Base-by-base conservation (phyloP, 2,113 vertebrate genomes). In the Gulo gulo region DNA sequence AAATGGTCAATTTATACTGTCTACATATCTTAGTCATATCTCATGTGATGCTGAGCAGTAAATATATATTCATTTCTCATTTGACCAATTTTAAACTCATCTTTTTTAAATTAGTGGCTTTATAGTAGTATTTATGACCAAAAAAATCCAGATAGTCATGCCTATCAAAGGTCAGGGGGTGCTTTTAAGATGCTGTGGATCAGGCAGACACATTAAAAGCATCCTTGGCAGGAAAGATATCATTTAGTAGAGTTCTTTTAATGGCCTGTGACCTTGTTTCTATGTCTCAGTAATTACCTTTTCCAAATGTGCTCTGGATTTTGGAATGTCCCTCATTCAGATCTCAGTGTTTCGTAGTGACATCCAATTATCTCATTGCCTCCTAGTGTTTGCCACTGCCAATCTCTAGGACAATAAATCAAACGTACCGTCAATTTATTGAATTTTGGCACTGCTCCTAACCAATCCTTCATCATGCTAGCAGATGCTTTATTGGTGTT, bases 281-380 rank as follows among this genome's bases (percentile, higher is more conserved):
- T 50, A 2, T 85, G 4, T 83, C 57, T 87, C 3, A 86, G 7
- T 6, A 9, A 9, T 85, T 87, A 67, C 36, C 36, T 79, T 96
- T 92, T 97, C 57, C 47, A 71, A 94, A 76, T 16, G n/a, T 88
- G 67, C 47, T 97, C 18, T 92, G 21, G 47, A 59, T 93, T 73
- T 96, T 76, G 65, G 18, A 59, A 76, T 82, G 59, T 74, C 31
- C 67, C 23, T 97, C 45, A 39, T 47, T 86, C 7, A 78, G 55
- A 59, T 86, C 2, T 79, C n/a, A 73, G 4, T 50, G 42, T 95
- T 20, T 91, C 26, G 0, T 59, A 74, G 52, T 29, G 21, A 63
- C 16, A 34, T 94, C 29, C 31, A 91, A 0, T 92, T 87, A 79
- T 59, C 36, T 42, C 55, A 42, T 76, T 86, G 5, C 24, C 67